Base-by-base conservation (phyloP, 2,113 vertebrate genomes). In the Megaceryle torquata region DNA sequence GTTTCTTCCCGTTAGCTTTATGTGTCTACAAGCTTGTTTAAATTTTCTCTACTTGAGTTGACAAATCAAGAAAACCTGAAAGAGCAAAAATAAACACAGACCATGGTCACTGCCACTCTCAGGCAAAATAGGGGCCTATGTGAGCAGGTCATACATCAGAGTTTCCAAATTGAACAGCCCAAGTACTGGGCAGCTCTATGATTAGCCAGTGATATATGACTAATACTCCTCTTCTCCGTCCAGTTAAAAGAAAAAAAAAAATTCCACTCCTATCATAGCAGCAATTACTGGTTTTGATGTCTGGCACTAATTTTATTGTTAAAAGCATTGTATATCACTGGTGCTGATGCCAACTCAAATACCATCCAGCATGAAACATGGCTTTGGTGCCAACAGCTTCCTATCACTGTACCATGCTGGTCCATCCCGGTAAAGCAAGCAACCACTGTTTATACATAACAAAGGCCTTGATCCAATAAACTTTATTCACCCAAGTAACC, bases 271-370 rank as follows among this genome's bases (percentile, higher is more conserved):
- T 84, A 43, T 84, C 56, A 68, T 6, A 89, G 56, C 12, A 44
- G 46, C 39, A 95, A 86, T 54, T 43, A 67, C 75, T 60, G 72
- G 28, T 93, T 78, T 79, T 3, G 1, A 53, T 46, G n/a, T 64
- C 89, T 96, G 91, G 92, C 83, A 89, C 29, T 33, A 64, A 39
- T 75, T 57, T 84, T 60, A 82, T 71, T 91, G 51, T 67, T 88
- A 89, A 75, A 76, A 94, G 31, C 68, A 64, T 37, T 59, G 44
- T 54, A 82, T 56, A 78, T 87, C 74, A 68, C 71, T 68, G 18
- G 33, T 86, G 35, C 43, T 78, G 39, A 86, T 79, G 92, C 72
- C 94, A 95, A 79, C 35, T 86, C 84, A 91, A 91, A 71, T 64
- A 84, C 19, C 0, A 0, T 82, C 77, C 35, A 48, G 57, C 59